Evolutionary conservation across 2,113 vertebrate species (phyloP), one percentile per base, ranked within the genome.

Genomic region (Andinoacara biseriatus): DNA sequence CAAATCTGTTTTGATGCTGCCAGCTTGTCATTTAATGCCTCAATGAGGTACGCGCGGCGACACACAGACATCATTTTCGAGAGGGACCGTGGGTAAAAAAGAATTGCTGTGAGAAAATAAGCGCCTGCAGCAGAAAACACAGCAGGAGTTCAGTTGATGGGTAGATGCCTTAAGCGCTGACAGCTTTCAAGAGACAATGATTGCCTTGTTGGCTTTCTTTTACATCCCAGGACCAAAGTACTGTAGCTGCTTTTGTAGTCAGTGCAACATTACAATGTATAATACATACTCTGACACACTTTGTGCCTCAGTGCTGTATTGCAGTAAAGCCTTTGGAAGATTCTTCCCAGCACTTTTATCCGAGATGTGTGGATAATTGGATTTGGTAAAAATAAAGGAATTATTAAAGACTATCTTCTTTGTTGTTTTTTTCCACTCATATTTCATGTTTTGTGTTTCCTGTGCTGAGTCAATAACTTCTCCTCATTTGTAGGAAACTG

Each of bases 1-100:
- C 80, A 65, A 86, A 86, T 86, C 89, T 84, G 56, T 52, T 87
- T 65, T 57, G 82, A 90, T 54, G 88, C 83, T 77, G 84, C 87
- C 90, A 86, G 87, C 87, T 86, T 92, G 84, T 93, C 91, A 86
- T 90, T 90, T 90, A 87, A 82, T 80, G 84, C 84, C 65, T 90
- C 80, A 77, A 67, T 77, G 87, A 90, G 91, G 88, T n/a, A 78
- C 62, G 7, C 2, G n/a, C 17, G 3, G 80, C 80, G 76, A 72
- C 84, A 74, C 85, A 81, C 90, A 81, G 82, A 78, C 86, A 77
- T 60, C 33, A 67, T 81, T 87, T 83, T 83, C 52, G 69, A 78
- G 80, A 83, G 80, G 80, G 85, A 86, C 77, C 20, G 46, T 26
- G 69, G 33, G 46, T 80, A 74, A 82, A 52, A 72, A 29, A n/a